These are phyloP conservation scores for Archaeoteleia sp. DNA, from an alignment of 2,888 invertebrate genomes.

Conservation along the genomic window DNA sequence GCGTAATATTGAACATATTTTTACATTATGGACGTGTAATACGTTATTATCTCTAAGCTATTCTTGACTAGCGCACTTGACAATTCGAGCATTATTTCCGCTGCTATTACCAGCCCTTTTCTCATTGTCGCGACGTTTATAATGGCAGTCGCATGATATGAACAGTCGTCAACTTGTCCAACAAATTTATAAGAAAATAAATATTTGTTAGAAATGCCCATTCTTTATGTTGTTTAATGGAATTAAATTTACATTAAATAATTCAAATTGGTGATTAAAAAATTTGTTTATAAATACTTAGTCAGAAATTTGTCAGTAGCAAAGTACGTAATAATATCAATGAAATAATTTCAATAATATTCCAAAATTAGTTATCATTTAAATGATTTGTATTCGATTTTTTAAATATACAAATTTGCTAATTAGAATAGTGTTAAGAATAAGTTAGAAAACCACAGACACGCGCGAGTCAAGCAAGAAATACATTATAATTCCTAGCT, in stretches of 20 bases:
- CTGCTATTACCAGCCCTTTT: slow-evolving; percentile 41
- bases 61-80: slow-evolving; percentile 11
- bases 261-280: slow-evolving; percentile 43
- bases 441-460: slow-evolving; percentile 44
- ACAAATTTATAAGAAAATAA: slow-evolving; percentile 41
- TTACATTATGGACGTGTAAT: slow-evolving; percentile 4
- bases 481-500: slow-evolving; percentile 70
- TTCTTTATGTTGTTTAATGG: slow-evolving; percentile 36
- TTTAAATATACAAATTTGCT: slow-evolving; percentile 9
- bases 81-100: slow-evolving; percentile 45
- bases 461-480: slow-evolving; percentile 59
- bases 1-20: background rate
- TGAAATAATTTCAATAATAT: too few relatives aligned
- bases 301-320: too few relatives aligned
- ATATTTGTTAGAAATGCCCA: slow-evolving; percentile 25
- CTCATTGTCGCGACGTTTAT: slow-evolving; percentile 46
- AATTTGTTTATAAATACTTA: too few relatives aligned
- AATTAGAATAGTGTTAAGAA: background rate
- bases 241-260: slow-evolving; percentile 10
- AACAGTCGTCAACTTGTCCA: slow-evolving; percentile 44
- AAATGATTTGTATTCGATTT: slow-evolving; percentile 3
- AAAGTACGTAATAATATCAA: too few relatives aligned
- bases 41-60: slow-evolving; percentile 10
- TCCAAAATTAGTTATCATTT: slow-evolving; percentile 16
- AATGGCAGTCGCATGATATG: slow-evolving; percentile 43